Base-by-base conservation (phyloP, 1,140 invertebrate genomes). In the Dendrolimus kikuchii region DNA sequence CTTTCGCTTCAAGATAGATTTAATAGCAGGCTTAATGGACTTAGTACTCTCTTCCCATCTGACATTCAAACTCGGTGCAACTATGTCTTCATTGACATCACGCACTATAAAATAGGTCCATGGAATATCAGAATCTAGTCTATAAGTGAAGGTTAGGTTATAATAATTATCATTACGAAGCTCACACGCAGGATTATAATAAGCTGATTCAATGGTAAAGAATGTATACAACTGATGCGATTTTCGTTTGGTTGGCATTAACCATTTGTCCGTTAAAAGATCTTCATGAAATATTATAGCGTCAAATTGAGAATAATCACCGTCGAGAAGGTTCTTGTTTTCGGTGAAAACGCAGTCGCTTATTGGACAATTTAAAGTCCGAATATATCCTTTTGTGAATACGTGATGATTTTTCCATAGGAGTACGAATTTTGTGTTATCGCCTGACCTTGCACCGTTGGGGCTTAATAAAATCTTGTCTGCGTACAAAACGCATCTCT, bases 61-160 rank as follows among this genome's bases (percentile, higher is more conserved):
- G 0, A 68, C 64, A 7, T 59, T 38, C 8, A 46, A 7, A 5
- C 64, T 70, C 23, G 72, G 67, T 45, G 87, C 87, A 54, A 75
- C 59, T 38, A 87, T 59, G 6, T 59, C 40, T 6, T 71, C 71
- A 23, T 50, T 53, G 5, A 54, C 23, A 38, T 84, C 74, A 43
- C 64, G 59, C 23, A 89, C 66, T 6, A 64, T 46, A 38, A 75
- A 71, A 53, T 87, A 87, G n/a, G 88, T 88, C 71, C 90, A 90
- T 0, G 88, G 73, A 37, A 93, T 76, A 62, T 92, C 91, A 0
- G 91, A 92, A 64, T 92, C 91, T 4, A 89, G 76, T 49, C 91
- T 85, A 66, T 92, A 93, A 8, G 90, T 90, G 59, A 88, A 89
- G 37, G 91, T 93, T 86, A 89, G 89, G 71, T 93, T 92, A 62